These are phyloP conservation scores for Cydia amplana DNA, from an alignment of 1,140 invertebrate genomes.

Conservation along the genomic window DNA sequence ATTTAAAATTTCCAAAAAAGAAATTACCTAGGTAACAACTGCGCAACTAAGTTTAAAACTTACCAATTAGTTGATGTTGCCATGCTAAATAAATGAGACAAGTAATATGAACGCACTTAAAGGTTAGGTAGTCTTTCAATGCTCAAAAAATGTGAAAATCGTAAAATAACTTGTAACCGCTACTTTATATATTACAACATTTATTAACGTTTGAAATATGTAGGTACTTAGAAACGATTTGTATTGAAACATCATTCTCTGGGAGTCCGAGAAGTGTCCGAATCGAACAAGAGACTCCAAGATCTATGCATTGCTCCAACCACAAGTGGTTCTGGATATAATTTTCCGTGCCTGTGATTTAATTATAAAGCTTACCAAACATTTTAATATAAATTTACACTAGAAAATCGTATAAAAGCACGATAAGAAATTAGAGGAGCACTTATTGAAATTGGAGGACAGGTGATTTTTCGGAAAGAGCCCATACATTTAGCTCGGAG, in stretches of 20 bases:
- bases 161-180: conserved; percentile 48
- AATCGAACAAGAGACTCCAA: background rate
- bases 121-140: conserved; percentile 41
- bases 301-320: background rate
- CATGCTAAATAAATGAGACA: conserved; percentile 38
- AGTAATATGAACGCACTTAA: conserved; percentile 43
- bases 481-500: background rate
- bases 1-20: background rate
- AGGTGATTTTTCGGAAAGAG: background rate
- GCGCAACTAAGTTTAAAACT: too few species aligned
- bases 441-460: too few species aligned
- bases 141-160: conserved; percentile 51
- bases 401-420: too few species aligned
- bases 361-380: too few species aligned
- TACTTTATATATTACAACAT: conserved; percentile 58
- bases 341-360: too few species aligned
- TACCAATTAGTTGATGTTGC: conserved; percentile 41
- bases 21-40: too few species aligned
- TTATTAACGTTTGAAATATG: conserved; percentile 61
- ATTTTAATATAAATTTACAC: too few species aligned
- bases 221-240: conserved; percentile 54
- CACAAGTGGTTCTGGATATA: background rate
- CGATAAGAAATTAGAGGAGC: too few species aligned
- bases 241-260: conserved; percentile 62
- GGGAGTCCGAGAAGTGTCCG: conserved; percentile 56